A percentile compares a stretch with the other conserved stretches of the same genome.
These are phyloP conservation scores for Electrona antarctica DNA, from an alignment of 2,113 vertebrate species.

Conservation along the genomic window DNA sequence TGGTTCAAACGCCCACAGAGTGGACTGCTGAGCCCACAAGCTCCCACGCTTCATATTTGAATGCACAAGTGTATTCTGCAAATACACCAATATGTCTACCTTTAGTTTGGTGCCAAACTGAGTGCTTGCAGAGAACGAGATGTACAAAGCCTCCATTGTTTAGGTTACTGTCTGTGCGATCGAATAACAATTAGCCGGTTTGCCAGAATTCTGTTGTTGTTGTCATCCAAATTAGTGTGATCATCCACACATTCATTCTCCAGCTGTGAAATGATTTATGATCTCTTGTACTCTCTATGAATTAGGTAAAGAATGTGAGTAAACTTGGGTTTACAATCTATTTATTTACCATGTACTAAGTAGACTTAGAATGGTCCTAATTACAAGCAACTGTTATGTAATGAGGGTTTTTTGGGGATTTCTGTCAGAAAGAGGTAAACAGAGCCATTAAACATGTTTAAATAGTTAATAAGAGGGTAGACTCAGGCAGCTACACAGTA, in stretches of 20 bases:
- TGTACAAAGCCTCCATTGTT: slow-evolving; percentile 68
- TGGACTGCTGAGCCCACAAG: slow-evolving; percentile 6
- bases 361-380: slow-evolving; percentile 63
- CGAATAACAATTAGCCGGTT: slow-evolving; percentile 35
- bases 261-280: slow-evolving; percentile 47
- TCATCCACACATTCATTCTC: slow-evolving; percentile 42
- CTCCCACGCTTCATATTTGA: slow-evolving; percentile 22
- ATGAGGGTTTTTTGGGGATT: slow-evolving; percentile 34
- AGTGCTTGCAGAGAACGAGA: slow-evolving; percentile 49
- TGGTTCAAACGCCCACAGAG: slow-evolving; percentile 13
- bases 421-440: slow-evolving; percentile 53
- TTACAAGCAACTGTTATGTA: slow-evolving; percentile 57
- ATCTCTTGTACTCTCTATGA: slow-evolving; percentile 33
- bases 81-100: slow-evolving; percentile 56
- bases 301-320: slow-evolving; percentile 53
- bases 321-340: slow-evolving; percentile 58
- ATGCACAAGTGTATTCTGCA: slow-evolving; percentile 27
- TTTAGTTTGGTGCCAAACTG: slow-evolving; percentile 45
- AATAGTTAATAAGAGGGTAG: slow-evolving; percentile 53
- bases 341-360: slow-evolving; percentile 61
- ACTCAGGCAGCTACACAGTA: slow-evolving; percentile 16
- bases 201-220: slow-evolving; percentile 39
- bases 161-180: slow-evolving; percentile 55
- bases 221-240: slow-evolving; percentile 51
- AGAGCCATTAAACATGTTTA: slow-evolving; percentile 61